phyloP scores from a whole-genome alignment of 2,113 vertebrate genomes.

The Arenaria interpres region DNA sequence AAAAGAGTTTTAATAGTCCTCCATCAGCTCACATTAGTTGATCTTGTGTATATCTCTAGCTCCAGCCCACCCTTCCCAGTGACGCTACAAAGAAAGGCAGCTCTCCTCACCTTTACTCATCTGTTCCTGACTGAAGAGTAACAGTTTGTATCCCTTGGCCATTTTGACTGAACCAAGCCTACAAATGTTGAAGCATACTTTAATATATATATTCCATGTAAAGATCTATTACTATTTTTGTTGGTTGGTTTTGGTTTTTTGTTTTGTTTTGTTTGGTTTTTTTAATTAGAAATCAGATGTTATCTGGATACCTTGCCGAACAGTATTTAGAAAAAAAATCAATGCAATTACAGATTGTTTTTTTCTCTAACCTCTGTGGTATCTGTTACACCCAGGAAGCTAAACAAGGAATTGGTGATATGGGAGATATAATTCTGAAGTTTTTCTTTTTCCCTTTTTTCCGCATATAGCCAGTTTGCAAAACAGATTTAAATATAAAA shows the following conservation, averaged over 20 bases:
- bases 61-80: neutral
- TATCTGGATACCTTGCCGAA: neutral
- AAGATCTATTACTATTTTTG: neutral
- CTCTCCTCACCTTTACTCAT: neutral
- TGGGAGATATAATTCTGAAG: conserved; percentile 21
- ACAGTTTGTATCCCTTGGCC: neutral
- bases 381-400: neutral
- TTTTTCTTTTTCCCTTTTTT: neutral
- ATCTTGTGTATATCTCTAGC: neutral
- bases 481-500: conserved; percentile 45
- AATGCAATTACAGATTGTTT: neutral
- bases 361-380: neutral
- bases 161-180: neutral
- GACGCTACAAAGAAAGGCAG: neutral
- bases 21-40: neutral
- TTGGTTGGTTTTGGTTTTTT: neutral
- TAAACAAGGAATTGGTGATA: conserved; percentile 38
- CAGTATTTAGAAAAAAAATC: neutral
- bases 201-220: neutral
- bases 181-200: neutral
- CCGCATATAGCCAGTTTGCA: neutral
- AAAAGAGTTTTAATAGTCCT: neutral
- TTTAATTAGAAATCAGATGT: neutral
- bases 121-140: neutral
- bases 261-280: neutral